Conservation (phyloP, 2,888 invertebrate genomes). For the Heteromurus nitidus region DNA sequence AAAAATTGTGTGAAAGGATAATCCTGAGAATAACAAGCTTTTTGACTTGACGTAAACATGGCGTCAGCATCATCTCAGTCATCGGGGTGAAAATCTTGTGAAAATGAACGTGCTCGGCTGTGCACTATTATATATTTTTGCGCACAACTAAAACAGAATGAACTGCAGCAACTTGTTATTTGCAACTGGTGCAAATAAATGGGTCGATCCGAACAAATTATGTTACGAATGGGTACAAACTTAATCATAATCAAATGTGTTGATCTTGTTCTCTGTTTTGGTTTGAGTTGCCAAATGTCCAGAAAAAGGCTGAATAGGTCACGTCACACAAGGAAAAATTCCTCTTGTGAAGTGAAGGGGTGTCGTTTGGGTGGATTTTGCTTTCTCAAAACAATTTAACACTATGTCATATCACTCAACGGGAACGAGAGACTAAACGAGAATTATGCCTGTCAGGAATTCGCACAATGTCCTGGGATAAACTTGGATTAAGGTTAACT, state of each 20-base stretch:
- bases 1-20: not conserved
- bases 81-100: too few relatives aligned
- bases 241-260: not conserved
- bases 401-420: not conserved
- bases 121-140: conserved; percentile 10
- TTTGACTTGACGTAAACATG: conserved; percentile 3
- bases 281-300: not conserved
- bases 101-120: not conserved
- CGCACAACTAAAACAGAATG: conserved; percentile 8
- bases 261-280: not conserved
- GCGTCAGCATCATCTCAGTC: too few relatives aligned
- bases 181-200: conserved; percentile 43
- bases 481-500: conserved; percentile 43
- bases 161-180: conserved; percentile 28
- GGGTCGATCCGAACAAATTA: conserved; percentile 4
- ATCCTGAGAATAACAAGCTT: not conserved
- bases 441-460: not conserved
- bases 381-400: too few relatives aligned
- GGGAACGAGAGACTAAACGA: not conserved
- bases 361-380: too few relatives aligned
- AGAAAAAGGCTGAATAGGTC: not conserved
- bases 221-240: not conserved
- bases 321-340: not conserved
- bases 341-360: too few relatives aligned
- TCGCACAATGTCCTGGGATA: conserved; percentile 15